These are phyloP conservation scores for Euplagia quadripunctaria DNA, from an alignment of 2,888 invertebrate species.

Conservation along the genomic window DNA sequence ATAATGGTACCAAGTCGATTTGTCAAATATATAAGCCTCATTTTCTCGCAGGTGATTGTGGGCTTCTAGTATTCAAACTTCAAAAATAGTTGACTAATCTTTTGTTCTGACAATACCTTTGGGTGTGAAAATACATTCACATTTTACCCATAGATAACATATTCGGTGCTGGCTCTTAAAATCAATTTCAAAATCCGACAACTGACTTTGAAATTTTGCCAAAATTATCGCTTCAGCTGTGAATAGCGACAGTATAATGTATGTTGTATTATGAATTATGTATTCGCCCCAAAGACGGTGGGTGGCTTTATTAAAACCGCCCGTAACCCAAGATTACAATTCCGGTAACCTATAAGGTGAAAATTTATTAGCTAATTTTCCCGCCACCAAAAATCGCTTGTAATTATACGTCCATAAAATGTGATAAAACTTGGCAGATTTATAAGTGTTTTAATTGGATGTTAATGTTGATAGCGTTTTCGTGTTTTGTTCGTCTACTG, in stretches of 20 bases:
- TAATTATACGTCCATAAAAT: conserved; percentile 44
- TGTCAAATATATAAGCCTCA: no score
- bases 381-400: conserved; percentile 40
- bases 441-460: conserved; percentile 40
- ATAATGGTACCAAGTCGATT: no score
- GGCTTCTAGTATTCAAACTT: neutral
- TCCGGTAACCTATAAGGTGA: conserved; percentile 40
- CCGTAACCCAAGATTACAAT: conserved; percentile 34
- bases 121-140: neutral
- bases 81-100: neutral
- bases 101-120: neutral
- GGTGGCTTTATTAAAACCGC: conserved; percentile 44
- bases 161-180: neutral
- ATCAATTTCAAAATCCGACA: conserved; percentile 1
- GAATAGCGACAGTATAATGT: conserved; percentile 35
- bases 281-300: conserved; percentile 32
- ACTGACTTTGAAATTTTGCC: conserved; percentile 1
- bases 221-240: conserved; percentile 30
- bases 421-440: conserved; percentile 44
- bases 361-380: conserved; percentile 54
- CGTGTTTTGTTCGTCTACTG: conserved; percentile 3
- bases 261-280: conserved; percentile 51
- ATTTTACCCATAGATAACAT: neutral
- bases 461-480: conserved; percentile 21
- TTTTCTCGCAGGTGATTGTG: no score